A percentile compares a stretch with the other conserved stretches of the same genome.
Conservation (phyloP, 1,140 invertebrate genomes). For the Zeugodacus cucurbitae region DNA sequence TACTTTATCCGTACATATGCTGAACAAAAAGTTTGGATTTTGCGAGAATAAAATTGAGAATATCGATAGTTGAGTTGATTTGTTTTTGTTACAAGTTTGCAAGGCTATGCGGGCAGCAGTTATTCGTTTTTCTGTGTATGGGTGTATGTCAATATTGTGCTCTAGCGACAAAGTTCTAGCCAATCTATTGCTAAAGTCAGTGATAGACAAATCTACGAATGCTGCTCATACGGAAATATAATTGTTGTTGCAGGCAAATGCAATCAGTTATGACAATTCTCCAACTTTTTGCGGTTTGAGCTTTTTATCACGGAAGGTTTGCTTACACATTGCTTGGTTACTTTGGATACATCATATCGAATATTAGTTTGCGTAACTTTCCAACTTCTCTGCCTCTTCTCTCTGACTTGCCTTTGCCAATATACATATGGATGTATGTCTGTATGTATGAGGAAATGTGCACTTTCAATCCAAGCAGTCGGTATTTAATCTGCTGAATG, state of each 20-base stretch:
- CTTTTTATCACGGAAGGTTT: neutral
- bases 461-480: neutral
- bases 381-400: neutral
- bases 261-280: neutral
- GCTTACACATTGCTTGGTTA: no score
- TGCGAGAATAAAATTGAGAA: neutral
- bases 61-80: neutral
- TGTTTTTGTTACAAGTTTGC: neutral
- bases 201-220: neutral
- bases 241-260: neutral
- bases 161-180: neutral
- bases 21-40: neutral
- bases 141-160: neutral
- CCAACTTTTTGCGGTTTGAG: neutral
- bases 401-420: neutral
- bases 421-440: neutral
- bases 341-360: neutral
- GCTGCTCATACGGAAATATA: neutral
- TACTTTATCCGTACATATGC: no score
- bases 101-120: neutral
- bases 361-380: neutral
- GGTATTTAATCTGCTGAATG: neutral
- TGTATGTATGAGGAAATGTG: neutral
- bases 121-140: no score
- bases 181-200: neutral